phyloP scores from a whole-genome alignment of 2,113 vertebrate genomes.

The Takifugu bimaculatus region DNA sequence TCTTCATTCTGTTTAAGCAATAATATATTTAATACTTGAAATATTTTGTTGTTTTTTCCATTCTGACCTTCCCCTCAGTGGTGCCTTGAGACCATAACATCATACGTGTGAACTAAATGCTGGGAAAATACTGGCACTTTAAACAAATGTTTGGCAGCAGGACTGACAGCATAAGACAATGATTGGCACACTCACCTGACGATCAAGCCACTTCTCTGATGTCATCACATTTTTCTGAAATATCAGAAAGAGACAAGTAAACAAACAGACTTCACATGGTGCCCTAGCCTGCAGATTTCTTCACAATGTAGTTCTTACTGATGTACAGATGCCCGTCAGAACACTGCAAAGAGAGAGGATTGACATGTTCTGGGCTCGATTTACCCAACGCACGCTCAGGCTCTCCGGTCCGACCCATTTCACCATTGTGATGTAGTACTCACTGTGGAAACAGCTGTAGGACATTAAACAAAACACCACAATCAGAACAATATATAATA shows the following conservation, averaged over 20 bases:
- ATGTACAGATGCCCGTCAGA: constrained; percentile 47
- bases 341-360: constrained; percentile 66
- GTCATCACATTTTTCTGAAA: constrained; percentile 71
- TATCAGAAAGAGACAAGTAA: constrained; percentile 1
- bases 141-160: neutral
- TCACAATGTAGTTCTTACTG: constrained; percentile 37
- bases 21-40: too few species aligned
- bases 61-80: neutral
- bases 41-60: neutral
- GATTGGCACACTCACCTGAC: constrained; percentile 59
- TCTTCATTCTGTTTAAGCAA: constrained; percentile 61
- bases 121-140: neutral
- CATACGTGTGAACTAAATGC: too few species aligned
- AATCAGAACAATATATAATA: neutral
- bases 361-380: constrained; percentile 71
- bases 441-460: constrained; percentile 32
- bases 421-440: constrained; percentile 72
- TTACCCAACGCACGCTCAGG: constrained; percentile 72
- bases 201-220: constrained; percentile 70
- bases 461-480: neutral
- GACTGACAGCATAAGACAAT: neutral
- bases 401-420: constrained; percentile 62
- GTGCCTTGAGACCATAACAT: too few species aligned
- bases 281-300: too few species aligned
- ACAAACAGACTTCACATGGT: neutral